phyloP scores from a whole-genome alignment of 2,888 invertebrate genomes.

The Theristus sp. region DNA sequence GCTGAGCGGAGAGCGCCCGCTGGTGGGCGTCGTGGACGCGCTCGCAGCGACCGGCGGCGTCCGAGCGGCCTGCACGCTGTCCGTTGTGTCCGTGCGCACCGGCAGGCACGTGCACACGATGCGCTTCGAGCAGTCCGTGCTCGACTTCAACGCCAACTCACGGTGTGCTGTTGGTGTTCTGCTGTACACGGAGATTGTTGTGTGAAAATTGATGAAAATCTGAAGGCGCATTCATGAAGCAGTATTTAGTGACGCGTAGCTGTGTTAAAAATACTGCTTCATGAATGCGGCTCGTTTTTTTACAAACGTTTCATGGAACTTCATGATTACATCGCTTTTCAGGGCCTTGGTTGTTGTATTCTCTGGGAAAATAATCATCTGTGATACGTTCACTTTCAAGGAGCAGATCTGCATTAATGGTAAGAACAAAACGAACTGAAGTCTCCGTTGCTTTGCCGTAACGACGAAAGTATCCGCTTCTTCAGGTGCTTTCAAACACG shows the following conservation, averaged over 20 bases:
- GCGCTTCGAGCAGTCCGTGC: conserved; percentile 14
- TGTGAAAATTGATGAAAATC: too few species aligned
- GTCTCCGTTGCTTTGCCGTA: neutral
- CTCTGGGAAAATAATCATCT: conserved; percentile 29
- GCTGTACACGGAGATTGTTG: neutral
- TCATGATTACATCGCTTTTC: too few species aligned
- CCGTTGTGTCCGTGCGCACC: conserved; percentile 31
- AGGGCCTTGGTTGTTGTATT: conserved; percentile 17
- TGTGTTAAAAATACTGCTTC: too few species aligned
- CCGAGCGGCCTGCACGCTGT: conserved; percentile 32
- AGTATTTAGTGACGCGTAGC: too few species aligned
- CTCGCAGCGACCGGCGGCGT: conserved; percentile 19
- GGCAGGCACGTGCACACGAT: conserved; percentile 30
- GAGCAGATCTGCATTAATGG: conserved; percentile 8
- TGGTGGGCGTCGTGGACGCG: conserved; percentile 22
- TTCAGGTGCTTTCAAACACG: neutral
- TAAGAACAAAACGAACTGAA: neutral
- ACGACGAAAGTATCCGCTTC: neutral
- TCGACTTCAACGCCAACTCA: neutral
- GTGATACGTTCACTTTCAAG: conserved; percentile 24
- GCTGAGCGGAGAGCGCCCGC: too few species aligned
- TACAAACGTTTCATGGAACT: too few species aligned
- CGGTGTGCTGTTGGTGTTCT: neutral
- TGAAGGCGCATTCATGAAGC: too few species aligned
- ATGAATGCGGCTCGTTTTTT: too few species aligned